A percentile compares a stretch with the other conserved stretches of the same genome.
These are phyloP conservation scores for Platanista minor DNA, from an alignment of 2,113 vertebrate genomes.

Conservation along the genomic window DNA sequence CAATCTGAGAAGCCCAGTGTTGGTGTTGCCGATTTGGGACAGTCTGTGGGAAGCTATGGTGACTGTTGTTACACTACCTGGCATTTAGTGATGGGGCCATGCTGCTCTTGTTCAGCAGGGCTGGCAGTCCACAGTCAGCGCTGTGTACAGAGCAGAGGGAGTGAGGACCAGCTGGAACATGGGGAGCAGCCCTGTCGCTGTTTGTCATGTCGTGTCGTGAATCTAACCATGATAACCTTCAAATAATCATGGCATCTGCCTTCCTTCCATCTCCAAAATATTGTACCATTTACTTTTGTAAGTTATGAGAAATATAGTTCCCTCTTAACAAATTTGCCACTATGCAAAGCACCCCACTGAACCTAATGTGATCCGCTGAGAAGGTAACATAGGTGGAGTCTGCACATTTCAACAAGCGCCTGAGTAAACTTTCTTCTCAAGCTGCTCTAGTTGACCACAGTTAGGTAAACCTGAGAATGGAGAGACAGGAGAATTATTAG, in stretches of 20 bases:
- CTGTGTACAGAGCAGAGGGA: background rate
- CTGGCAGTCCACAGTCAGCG: accelerated
- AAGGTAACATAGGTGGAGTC: background rate
- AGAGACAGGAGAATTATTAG: background rate
- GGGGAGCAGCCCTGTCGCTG: no score
- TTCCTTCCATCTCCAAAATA: background rate
- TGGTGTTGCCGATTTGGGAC: no score
- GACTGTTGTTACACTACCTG: background rate
- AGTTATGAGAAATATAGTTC: background rate
- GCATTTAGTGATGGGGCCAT: background rate
- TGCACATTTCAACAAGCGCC: background rate
- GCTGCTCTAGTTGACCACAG: background rate
- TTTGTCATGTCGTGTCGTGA: background rate
- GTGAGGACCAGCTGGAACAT: background rate
- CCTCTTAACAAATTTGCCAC: background rate
- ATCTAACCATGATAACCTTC: background rate
- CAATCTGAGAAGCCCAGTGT: background rate
- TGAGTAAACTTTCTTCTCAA: background rate
- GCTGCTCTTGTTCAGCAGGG: background rate
- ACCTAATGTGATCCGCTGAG: background rate
- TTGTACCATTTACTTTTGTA: background rate
- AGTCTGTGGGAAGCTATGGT: background rate
- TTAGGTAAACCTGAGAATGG: background rate
- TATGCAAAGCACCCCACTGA: background rate
- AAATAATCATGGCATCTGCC: background rate